Evolutionary conservation across 2,797 vertebrate species (phyloP), one percentile per base, ranked within the genome.

Genomic region (Phyllotis vaccarum): DNA sequence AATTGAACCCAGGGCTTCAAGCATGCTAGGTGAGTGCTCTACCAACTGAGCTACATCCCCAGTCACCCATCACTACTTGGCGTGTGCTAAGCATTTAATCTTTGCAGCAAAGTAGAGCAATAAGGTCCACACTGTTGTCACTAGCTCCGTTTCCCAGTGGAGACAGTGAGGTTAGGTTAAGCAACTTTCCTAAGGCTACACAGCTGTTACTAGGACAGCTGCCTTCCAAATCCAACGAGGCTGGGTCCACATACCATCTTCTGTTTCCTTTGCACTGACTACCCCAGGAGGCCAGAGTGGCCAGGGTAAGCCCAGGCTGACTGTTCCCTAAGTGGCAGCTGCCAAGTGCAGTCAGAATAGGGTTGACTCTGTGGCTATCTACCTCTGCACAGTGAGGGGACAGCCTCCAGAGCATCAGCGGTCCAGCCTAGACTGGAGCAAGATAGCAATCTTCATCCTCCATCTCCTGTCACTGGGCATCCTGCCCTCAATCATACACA

Each of bases 401-500:
- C 56, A 34, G 89, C 52, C 16, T 9, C 27, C 0, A 5, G 5
- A 49, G 24, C 81, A 80, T 49, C 27, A 8, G 49, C 60, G 86
- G 21, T 37, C 62, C 64, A 82, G 85, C 78, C 0, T 0, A 49
- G 66, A 87, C 90, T 40, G 86, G 92, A 4, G 54, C 0, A 1
- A 91, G 98, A 98, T 98, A 95, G 7, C 46, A 40, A 97, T 98
- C 98, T 85, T 11, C 82, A 56, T 80, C 94, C 95, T 96, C 92
- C 95, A 94, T 96, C 87, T 76, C 46, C 97, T 68, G 94, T 97
- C 98, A 96, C 75, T n/a, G 29, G 80, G 95, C 96, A 95, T 98
- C 97, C 98, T 98, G 97, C 72, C 97, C 98, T 98, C 98, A 98
- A 98, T 98, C 98, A 98, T 97, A 95, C 97, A 96, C 68, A 97